Conservation (phyloP, 2,888 invertebrate species). For the Brachyptera risi region DNA sequence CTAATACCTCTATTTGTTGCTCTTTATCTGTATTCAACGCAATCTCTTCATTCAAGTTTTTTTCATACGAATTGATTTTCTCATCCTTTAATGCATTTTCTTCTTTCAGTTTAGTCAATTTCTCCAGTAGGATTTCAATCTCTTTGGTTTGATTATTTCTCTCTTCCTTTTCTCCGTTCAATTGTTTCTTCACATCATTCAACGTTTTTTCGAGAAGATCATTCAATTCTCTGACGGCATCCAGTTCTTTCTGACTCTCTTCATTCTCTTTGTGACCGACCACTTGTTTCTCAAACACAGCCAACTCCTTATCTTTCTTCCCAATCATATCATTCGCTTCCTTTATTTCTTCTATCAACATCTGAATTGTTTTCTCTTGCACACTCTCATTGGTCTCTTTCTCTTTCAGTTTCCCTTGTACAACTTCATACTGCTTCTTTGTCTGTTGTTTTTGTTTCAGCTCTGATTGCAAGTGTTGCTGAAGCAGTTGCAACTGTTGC, state of each 20-base stretch:
- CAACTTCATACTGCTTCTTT: background rate
- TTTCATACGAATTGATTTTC: too few relatives aligned
- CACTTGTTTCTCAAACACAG: background rate
- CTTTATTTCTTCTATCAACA: background rate
- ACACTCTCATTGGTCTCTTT: background rate
- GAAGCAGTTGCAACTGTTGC: constrained; percentile 6
- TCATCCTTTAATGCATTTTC: too few relatives aligned
- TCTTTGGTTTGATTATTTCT: background rate
- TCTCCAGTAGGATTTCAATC: too few relatives aligned
- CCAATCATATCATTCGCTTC: background rate
- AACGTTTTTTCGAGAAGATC: background rate
- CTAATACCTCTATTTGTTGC: background rate
- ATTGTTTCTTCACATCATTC: background rate
- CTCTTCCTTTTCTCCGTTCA: background rate
- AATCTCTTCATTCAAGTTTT: too few relatives aligned
- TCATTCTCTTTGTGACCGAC: background rate
- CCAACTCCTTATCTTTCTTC: background rate
- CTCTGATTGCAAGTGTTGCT: constrained; percentile 1
- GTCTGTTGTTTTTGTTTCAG: background rate
- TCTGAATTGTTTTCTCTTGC: background rate
- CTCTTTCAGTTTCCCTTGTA: background rate
- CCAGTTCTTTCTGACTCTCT: background rate
- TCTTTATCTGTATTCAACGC: too few relatives aligned
- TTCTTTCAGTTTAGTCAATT: too few relatives aligned
- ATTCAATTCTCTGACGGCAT: background rate